Base-by-base conservation (phyloP, 2,113 vertebrate genomes). In the Nothocercus julius region DNA sequence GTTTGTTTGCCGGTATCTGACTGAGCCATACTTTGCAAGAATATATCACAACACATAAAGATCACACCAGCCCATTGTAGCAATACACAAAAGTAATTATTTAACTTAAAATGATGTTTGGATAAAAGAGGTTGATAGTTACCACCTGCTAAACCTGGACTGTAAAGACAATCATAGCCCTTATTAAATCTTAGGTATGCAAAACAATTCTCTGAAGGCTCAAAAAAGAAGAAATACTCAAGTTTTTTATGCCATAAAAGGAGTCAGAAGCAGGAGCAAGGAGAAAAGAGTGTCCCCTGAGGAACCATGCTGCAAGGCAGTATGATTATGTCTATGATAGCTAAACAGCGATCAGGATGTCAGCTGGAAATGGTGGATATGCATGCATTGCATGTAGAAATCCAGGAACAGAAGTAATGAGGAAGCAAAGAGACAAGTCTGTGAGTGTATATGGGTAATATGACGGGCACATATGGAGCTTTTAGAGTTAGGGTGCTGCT, bases 401-500 rank as follows among this genome's bases (percentile, higher is more conserved):
- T 38, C 17, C 11, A 4, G 4, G 51, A 82, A 73, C 30, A 49
- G 28, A 45, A 67, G 13, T 10, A 36, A 42, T 0, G 5, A 51
- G 17, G 22, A 45, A 0, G 1, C 16, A 77, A 64, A 75, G n/a
- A 47, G 3, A 66, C 0, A 2, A 28, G 19, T 17, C 3, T 92
- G 76, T 69, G 11, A 2, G 2, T 4, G 6, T 22, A 54, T 15
- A 14, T 5, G 27, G 17, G 7, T 7, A 82, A 5, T 53, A 42
- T 72, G 64, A 68, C n/a, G 40, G 69, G 18, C 4, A 87, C 34
- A 74, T 53, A 8, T 36, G 25, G 27, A 84, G 18, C 63, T 56
- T 77, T 87, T 66, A 49, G 40, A 90, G 8, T 5, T 84, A 17
- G 24, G 59, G 28, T 85, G 7, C 10, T 74, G 16, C 54, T 87